Evolutionary conservation across 2,113 vertebrate genomes (phyloP), one percentile per base, ranked within the genome.

Genomic region (Cercocebus atys): DNA sequence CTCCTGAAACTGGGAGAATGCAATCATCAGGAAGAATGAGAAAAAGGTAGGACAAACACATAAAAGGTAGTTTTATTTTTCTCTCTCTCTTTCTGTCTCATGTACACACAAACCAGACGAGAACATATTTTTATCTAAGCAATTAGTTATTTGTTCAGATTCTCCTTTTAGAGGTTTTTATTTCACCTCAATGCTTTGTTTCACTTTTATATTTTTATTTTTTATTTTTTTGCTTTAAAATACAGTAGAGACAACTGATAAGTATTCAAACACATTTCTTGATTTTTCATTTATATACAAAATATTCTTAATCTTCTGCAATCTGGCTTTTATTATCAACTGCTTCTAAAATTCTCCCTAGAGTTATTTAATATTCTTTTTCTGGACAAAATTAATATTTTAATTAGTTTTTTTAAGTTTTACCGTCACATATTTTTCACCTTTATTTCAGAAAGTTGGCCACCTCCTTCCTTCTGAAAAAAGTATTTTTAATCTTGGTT

Each of bases 111-210:
- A 32, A 12, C 7, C 7, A 12, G 12, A n/a, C 14, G 3, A 95
- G 14, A 18, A 45, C n/a, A 38, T 35, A 45, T 50, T 76, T 96
- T 81, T 10, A 85, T 50, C 38, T 27, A 91, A 82, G 14, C 6
- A 87, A 59, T 92, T 38, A 45, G 17, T 59, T 57, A n/a, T 64
- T 96, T 95, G 32, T 55, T 96, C 16, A 92, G 80, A 76, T 79
- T 45, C 18, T 94, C 6, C 20, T 92, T 89, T 75, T 27, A 64
- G 2, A 76, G 22, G 1, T 3, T 76, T 86, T 52, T 59, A 32
- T 23, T 40, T 61, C 10, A 43, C 6, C 70, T 91, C 6, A 2
- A 79, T 1, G 16, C 22, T 38, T 89, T 30, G 2, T 80, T 95
- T 78, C 1, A 80, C 1, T 66, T 88, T 75, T 11, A 66, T 40